Evolutionary conservation across 2,888 invertebrate genomes (phyloP), one percentile per base, ranked within the genome.

Genomic region (Mimumesa dahlbomi): DNA sequence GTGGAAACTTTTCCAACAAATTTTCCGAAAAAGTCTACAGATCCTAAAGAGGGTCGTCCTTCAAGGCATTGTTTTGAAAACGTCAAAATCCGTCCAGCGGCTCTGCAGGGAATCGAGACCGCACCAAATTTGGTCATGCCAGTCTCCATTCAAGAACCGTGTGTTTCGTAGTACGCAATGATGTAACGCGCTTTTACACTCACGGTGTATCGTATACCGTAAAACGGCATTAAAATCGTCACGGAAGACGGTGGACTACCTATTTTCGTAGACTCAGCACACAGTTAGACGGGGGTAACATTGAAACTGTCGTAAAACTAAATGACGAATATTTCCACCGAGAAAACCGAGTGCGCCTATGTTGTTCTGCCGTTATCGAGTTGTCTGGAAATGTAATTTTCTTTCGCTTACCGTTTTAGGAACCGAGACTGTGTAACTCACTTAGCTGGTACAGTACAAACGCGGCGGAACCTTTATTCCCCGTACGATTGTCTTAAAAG

Each of bases 41-140:
- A n/a, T n/a, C n/a, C n/a, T n/a, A n/a, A n/a, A n/a, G n/a, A n/a
- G n/a, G n/a, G n/a, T n/a, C 1, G 2, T 13, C 7, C 22, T 5
- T 2, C 3, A 18, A 14, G 14, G 22, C 18, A 14, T 16, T 21
- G 40, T 31, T 66, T 31, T 22, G 52, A 63, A 65, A 61, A 53
- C 49, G 25, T 57, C 53, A 43, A 75, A 75, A 64, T 66, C 62
- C 53, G 48, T 16, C 5, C 53, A 43, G 49, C 62, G 40, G 43
- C 45, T 56, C 36, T 52, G 61, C 53, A 66, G 22, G 65, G 73
- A 71, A 78, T 69, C 69, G 79, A 79, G 77, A 67, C 76, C 77
- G 79, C 79, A 62, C 77, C 77, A 75, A 77, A 77, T 77, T 77
- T 87, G 86, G 87, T 86, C 85, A 86, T 87, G 82, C 73, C 80